phyloP scores from a whole-genome alignment of 2,113 vertebrate genomes.

The Phyllostomus hastatus region DNA sequence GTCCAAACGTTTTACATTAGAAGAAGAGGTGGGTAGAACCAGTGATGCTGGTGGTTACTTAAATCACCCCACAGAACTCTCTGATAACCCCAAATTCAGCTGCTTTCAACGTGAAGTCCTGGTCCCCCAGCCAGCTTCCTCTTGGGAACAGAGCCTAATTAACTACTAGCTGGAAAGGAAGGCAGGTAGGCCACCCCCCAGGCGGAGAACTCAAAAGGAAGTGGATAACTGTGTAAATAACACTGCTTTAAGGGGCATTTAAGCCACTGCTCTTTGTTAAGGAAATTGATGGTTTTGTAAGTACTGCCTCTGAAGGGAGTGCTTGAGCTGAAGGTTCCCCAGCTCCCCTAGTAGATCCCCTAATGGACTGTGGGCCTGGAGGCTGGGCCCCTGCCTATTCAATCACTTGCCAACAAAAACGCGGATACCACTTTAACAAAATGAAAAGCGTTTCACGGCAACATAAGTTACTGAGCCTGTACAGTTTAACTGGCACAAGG shows the following conservation, averaged over 20 bases:
- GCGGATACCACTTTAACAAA: conserved; percentile 54
- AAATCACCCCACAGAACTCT: not conserved
- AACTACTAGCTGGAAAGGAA: conserved; percentile 57
- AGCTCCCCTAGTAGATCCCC: conserved; percentile 59
- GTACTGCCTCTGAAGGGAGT: conserved; percentile 59
- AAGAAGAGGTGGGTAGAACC: not conserved
- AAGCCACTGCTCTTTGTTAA: conserved; percentile 71
- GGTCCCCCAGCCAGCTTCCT: not conserved
- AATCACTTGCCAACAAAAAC: conserved; percentile 66
- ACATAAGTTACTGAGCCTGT: not conserved
- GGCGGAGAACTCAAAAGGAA: conserved; percentile 66
- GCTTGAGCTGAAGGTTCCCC: conserved; percentile 57
- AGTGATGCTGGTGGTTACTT: not conserved
- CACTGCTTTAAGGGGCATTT: conserved; percentile 65
- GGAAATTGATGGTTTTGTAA: conserved; percentile 78
- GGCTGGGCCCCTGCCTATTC: not conserved
- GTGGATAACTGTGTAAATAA: conserved; percentile 72
- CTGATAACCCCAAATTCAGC: not conserved
- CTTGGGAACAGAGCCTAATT: conserved; percentile 51
- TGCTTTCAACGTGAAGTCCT: conserved; percentile 2
- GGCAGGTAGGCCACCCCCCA: conserved; percentile 57
- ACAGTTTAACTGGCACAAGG: not conserved
- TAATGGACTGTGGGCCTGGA: conserved; percentile 55
- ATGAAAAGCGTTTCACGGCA: conserved; percentile 30
- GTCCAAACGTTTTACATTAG: not conserved